Evolutionary conservation across 53 echinoderm and acorn worm genomes (phyloP), one percentile per base, ranked within the genome.

Genomic region (Holothuria scabra): DNA sequence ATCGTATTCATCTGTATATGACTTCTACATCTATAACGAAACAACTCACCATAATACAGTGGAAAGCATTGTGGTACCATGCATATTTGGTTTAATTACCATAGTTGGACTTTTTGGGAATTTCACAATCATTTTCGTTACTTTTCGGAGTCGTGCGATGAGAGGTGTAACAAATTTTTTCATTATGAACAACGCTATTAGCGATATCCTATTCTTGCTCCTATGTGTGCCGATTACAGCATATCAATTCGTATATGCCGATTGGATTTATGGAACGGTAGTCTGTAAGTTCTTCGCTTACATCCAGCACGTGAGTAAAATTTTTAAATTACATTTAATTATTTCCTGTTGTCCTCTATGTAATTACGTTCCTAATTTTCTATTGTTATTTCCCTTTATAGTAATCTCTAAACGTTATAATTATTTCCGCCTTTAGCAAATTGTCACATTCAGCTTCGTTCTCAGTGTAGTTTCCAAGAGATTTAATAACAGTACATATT

Each of bases 151-250:
- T 62, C 86, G 90, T 24, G 84, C 88, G 65, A 97, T 97, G 97
- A 80, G 94, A 57, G 90, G 90, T 71, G 97, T 97, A 23, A 97
- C 97, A 65, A 97, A 97, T 74, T 94, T 92, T 86, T 97, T 94
- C 87, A 97, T 97, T 38, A 92, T 97, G 92, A 97, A 97, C 81
- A 89, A 94, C 13, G 97, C 97, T 67, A 83, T 97, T 35, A 94
- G 93, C 70, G 97, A 97, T 67, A 86, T 97, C 59, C 71, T 94
- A 74, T 97, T 97, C 56, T 85, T 97, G 24, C 57, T 92, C 30
- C 87, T 94, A 12, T 97, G 97, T 65, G 94, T 90, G 6, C 97
- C 97, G 32, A 87, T 91, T 19, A 95, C 95, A 5, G 92, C 97
- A 2, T 84, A 84, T 12, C 74, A 68, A 30, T 97, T 88, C 81